These are phyloP conservation scores for Itoplectis maculator DNA, from an alignment of 2,888 invertebrate genomes.

Conservation along the genomic window DNA sequence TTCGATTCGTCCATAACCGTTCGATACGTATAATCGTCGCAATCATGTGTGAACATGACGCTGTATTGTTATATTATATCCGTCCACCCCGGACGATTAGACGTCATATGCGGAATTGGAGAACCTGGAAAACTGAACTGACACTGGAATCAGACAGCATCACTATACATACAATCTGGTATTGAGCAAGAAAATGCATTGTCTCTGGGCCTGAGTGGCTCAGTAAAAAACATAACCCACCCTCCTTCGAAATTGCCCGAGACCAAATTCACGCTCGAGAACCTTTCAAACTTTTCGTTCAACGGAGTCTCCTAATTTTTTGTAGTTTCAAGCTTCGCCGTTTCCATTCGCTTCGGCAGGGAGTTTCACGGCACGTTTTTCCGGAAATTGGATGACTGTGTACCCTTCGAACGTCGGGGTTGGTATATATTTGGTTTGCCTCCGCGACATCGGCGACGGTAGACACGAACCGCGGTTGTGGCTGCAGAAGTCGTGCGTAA, in stretches of 20 bases:
- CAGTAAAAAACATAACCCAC: neutral
- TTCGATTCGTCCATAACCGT: slow-evolving; percentile 33
- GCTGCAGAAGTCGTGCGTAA: neutral
- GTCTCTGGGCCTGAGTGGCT: neutral
- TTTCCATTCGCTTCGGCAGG: neutral
- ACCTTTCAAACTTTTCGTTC: too few relatives aligned
- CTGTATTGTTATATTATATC: too few relatives aligned
- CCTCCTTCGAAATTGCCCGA: neutral
- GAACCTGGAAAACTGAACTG: neutral
- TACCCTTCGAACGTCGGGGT: too few relatives aligned
- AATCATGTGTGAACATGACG: too few relatives aligned
- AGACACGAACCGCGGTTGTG: neutral
- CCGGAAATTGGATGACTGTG: slow-evolving; percentile 3
- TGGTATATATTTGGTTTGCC: too few relatives aligned
- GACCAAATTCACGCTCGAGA: too few relatives aligned
- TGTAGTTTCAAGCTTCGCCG: too few relatives aligned
- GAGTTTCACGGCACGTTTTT: neutral
- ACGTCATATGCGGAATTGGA: neutral
- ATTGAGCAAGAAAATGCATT: neutral
- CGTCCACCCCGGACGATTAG: neutral
- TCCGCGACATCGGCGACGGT: neutral
- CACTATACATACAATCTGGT: neutral
- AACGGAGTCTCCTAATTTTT: too few relatives aligned
- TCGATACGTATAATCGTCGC: slow-evolving; percentile 11
- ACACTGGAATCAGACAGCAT: neutral